These are phyloP conservation scores for Pomacea maculata DNA, from an alignment of 1,140 invertebrate genomes.

Conservation along the genomic window DNA sequence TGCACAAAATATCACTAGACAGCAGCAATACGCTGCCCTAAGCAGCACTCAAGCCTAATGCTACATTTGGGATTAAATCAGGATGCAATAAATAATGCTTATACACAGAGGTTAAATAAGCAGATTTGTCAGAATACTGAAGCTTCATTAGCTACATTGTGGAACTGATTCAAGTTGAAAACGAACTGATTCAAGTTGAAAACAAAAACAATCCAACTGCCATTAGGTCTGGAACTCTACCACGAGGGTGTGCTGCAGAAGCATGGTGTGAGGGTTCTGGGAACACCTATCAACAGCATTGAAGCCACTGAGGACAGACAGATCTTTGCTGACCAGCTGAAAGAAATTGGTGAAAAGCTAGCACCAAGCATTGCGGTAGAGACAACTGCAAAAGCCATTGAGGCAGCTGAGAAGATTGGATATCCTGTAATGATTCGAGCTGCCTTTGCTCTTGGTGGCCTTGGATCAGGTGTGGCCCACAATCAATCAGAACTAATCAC, in stretches of 20 bases:
- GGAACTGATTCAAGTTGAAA: no score
- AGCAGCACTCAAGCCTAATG: no score
- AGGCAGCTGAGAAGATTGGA: constrained; percentile 84
- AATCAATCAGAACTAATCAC: constrained; percentile 29
- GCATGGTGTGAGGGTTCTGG: constrained; percentile 70
- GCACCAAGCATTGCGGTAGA: constrained; percentile 90
- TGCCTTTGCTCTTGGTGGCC: constrained; percentile 93
- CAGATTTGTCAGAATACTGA: no score
- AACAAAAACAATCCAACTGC: no score
- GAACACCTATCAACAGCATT: constrained; percentile 91
- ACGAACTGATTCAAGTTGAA: no score
- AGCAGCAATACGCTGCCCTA: no score
- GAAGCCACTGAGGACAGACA: constrained; percentile 96
- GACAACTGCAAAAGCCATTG: constrained; percentile 78
- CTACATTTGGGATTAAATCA: no score
- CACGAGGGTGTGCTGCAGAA: constrained; percentile 83
- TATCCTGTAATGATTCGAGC: constrained; percentile 95
- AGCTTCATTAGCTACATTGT: no score
- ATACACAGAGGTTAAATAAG: no score
- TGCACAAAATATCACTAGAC: no score
- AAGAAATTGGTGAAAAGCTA: constrained; percentile 89
- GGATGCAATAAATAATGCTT: no score
- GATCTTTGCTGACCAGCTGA: constrained; percentile 88
- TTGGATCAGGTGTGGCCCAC: constrained; percentile 93
- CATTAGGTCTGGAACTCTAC: constrained; percentile 67